Evolutionary conservation across 2,797 vertebrate species (phyloP).

Genomic region (Corythornis leucogaster): DNA sequence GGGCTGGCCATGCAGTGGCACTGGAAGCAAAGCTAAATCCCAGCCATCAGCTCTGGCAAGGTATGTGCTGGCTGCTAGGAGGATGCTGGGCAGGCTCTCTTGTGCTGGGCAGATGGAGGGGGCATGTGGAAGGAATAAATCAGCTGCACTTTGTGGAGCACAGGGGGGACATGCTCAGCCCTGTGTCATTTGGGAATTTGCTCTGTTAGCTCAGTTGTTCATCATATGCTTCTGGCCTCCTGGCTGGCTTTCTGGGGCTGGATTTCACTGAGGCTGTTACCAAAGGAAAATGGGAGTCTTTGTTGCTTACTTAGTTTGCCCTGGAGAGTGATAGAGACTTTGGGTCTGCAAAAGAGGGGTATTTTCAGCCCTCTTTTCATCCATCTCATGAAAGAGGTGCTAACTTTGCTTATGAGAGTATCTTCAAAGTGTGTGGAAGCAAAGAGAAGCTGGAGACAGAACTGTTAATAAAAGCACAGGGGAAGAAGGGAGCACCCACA

Average conservation of each 20-base stretch:
- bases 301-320: not conserved
- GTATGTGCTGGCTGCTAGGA: not conserved
- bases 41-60: not conserved
- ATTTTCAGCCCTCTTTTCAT: too few species aligned
- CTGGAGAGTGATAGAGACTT: not conserved
- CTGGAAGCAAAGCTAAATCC: conserved; percentile 41
- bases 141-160: not conserved
- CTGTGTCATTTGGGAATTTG: not conserved
- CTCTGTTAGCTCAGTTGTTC: not conserved
- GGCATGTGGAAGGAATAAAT: not conserved
- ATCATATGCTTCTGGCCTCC: not conserved
- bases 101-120: not conserved
- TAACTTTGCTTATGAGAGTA: too few species aligned
- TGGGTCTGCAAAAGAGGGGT: too few species aligned
- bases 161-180: not conserved
- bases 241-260: not conserved
- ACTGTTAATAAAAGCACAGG: too few species aligned
- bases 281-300: not conserved
- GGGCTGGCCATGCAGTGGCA: conserved; percentile 52
- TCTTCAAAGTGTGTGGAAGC: too few species aligned
- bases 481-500: too few species aligned
- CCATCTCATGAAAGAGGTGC: too few species aligned
- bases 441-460: too few species aligned
- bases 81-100: not conserved
- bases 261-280: not conserved